A percentile compares a stretch with the other conserved stretches of the same genome.
These are phyloP conservation scores for Molorchus minor DNA, from an alignment of 2,888 invertebrate genomes.

Conservation along the genomic window DNA sequence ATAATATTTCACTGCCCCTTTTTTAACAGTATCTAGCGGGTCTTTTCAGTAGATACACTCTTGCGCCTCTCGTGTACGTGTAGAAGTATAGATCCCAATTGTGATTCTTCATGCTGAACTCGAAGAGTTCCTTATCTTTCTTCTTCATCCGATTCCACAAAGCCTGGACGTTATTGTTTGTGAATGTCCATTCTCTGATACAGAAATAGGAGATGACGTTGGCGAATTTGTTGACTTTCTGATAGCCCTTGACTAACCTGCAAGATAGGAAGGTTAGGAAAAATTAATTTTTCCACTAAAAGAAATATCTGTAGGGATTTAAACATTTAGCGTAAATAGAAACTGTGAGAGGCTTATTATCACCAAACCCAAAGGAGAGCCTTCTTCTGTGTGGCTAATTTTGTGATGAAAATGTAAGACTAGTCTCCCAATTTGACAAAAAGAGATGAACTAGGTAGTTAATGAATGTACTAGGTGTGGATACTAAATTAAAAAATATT, in stretches of 20 bases:
- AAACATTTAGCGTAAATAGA: too few relatives aligned
- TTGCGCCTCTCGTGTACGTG: conserved; percentile 53
- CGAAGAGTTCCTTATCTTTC: conserved; percentile 67
- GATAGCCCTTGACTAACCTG: conserved; percentile 43
- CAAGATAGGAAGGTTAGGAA: too few relatives aligned
- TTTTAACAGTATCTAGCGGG: conserved; percentile 75
- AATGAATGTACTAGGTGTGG: too few relatives aligned
- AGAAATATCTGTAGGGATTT: too few relatives aligned
- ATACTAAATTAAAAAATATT: conserved; percentile 7
- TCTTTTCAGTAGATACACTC: conserved; percentile 83
- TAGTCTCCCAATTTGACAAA: too few relatives aligned
- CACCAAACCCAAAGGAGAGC: too few relatives aligned
- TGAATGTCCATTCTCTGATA: conserved; percentile 80
- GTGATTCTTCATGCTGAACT: conserved; percentile 76
- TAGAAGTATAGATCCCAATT: conserved; percentile 71
- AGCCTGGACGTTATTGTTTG: conserved; percentile 68
- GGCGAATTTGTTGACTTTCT: conserved; percentile 44
- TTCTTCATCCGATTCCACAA: conserved; percentile 69
- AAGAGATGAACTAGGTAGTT: too few relatives aligned
- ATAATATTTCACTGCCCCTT: conserved; percentile 68
- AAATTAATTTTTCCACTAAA: too few relatives aligned
- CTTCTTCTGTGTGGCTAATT: too few relatives aligned
- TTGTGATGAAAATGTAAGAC: too few relatives aligned
- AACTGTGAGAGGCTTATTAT: too few relatives aligned
- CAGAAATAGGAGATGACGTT: conserved; percentile 72